These are phyloP conservation scores for Zapus hudsonius DNA, from an alignment of 2,113 vertebrate species.

Conservation along the genomic window DNA sequence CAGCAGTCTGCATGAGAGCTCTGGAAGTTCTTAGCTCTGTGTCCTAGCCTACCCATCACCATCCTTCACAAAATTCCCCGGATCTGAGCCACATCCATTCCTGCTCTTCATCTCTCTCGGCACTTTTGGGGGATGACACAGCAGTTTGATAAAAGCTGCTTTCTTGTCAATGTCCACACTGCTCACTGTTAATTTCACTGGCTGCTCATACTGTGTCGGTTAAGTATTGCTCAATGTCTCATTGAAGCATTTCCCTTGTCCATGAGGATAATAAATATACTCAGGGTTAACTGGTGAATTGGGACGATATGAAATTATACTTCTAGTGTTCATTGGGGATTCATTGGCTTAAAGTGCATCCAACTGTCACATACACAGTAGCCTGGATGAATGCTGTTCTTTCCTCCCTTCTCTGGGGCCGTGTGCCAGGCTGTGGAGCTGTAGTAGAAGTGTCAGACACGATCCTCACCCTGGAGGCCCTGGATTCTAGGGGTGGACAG, in stretches of 20 bases:
- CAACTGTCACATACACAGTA: neutral
- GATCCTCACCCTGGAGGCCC: neutral
- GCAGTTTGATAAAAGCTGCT: neutral
- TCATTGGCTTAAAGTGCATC: neutral
- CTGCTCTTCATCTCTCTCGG: neutral
- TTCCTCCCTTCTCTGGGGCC: neutral
- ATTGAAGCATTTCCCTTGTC: neutral
- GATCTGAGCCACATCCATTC: neutral
- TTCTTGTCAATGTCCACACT: neutral
- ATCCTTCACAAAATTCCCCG: neutral
- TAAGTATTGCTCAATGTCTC: neutral
- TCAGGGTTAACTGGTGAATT: neutral
- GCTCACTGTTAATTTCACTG: neutral
- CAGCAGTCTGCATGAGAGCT: neutral
- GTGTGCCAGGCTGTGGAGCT: neutral
- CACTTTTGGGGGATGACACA: neutral
- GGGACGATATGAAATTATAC: neutral
- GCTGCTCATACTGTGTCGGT: neutral
- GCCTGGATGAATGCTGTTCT: constrained; percentile 1
- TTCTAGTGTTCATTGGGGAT: constrained; percentile 30
- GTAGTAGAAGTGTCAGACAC: neutral
- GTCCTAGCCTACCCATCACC: too few species aligned
- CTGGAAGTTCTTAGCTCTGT: neutral
- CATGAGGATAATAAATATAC: neutral
- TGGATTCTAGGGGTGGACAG: neutral